Conservation (phyloP, 2,113 vertebrate genomes). For the Gavia stellata region DNA sequence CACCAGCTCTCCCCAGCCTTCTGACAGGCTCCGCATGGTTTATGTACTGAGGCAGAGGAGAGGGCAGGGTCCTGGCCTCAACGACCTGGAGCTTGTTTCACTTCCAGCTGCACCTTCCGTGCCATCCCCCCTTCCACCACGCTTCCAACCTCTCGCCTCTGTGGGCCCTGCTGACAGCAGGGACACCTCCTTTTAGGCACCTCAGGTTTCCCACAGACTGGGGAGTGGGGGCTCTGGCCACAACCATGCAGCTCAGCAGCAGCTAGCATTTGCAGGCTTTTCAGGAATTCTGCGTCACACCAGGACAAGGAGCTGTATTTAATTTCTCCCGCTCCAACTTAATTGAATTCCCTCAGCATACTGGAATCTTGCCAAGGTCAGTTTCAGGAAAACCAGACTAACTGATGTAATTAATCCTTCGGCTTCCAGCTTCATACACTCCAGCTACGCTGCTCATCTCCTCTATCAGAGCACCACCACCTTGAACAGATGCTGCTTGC, state of each 20-base stretch:
- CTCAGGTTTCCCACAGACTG: neutral
- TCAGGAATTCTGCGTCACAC: neutral
- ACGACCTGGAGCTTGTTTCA: fast-evolving
- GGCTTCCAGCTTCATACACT: neutral
- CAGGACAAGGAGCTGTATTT: conserved; percentile 29
- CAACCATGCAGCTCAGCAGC: neutral
- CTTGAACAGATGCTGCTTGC: neutral
- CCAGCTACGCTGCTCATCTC: neutral
- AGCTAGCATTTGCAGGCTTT: neutral
- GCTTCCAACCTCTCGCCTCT: neutral
- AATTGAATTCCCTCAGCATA: neutral
- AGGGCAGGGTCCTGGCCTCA: neutral
- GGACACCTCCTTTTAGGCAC: neutral
- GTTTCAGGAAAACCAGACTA: conserved; percentile 10
- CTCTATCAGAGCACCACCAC: neutral
- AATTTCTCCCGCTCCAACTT: conserved; percentile 6
- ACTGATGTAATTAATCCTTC: neutral
- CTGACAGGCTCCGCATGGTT: neutral
- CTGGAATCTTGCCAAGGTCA: neutral
- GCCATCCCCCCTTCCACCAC: fast-evolving
- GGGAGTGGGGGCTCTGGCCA: neutral
- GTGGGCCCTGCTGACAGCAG: neutral
- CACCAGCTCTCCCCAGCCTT: neutral
- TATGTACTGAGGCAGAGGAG: neutral
- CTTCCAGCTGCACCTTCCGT: neutral